Base-by-base conservation (phyloP, 2,888 invertebrate genomes). In the Netelia fuscicornis region DNA sequence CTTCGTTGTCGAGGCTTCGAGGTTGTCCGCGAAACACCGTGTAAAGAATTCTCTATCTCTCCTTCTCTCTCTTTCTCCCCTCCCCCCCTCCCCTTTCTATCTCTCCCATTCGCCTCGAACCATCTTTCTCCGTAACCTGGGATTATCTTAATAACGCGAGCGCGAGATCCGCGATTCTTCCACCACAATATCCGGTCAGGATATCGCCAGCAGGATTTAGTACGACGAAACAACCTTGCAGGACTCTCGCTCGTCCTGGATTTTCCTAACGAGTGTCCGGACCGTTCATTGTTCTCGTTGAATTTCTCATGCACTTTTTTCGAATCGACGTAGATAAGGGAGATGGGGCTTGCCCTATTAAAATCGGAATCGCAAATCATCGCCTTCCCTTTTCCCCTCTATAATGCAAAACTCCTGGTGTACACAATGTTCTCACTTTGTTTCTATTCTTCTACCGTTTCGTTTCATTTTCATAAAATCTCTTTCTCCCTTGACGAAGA, bases 131-230 rank as follows among this genome's bases (percentile, higher is more conserved):
- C 65, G 70, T 75, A 81, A 78, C 81, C 75, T 85, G 58, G 75
- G 70, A 82, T 85, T 85, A 82, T 85, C 75, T 79, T 76, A 82
- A 85, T 81, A 84, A 81, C 74, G 70, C 81, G 44, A 64, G 60
- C 64, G 11, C 62, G 52, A 44, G 71, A 30, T 30, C 30, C 75
- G 42, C 74, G 64, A 54, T 72, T 82, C 79, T 82, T 79, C 20
- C 81, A 71, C 68, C 79, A 67, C 70, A 81, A 85, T 85, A 79
- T 85, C 75, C 81, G 75, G 79, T 85, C 70, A 67, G 58, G 65
- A 82, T 56, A 77, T 78, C 74, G 77, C 72, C 70, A 25, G n/a
- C 54, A 74, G 72, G 70, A 60, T 52, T 11, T 23, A 42, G 13
- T 20, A 23, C 30, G 25, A 17, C 42, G 30, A 23, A 37, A 68